Conservation (phyloP, 2,113 vertebrate genomes). For the Ptilorrhoa leucosticta region DNA sequence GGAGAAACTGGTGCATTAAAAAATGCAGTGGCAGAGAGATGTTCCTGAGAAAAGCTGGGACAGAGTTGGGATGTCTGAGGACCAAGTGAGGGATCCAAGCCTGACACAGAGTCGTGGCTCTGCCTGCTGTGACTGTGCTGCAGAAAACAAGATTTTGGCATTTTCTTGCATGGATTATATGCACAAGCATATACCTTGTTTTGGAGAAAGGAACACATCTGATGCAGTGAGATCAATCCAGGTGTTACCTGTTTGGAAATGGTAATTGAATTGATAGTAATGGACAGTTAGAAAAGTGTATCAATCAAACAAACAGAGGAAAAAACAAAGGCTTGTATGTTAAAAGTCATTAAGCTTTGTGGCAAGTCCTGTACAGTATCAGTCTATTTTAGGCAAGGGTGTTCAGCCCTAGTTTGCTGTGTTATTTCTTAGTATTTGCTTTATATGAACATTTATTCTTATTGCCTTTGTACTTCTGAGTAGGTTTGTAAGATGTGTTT, state of each 20-base stretch:
- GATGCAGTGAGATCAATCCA: not conserved
- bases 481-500: not conserved
- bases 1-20: not conserved
- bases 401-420: not conserved
- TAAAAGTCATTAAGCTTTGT: not conserved
- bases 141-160: not conserved
- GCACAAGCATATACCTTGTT: not conserved
- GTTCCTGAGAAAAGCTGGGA: not conserved
- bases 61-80: not conserved
- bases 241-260: not conserved
- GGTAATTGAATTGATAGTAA: not conserved
- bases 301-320: not conserved
- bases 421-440: not conserved
- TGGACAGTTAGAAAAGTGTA: not conserved
- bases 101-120: not conserved
- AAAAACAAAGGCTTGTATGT: not conserved
- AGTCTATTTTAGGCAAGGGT: not conserved
- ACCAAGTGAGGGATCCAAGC: not conserved
- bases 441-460: not conserved
- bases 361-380: not conserved
- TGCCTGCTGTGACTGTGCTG: not conserved
- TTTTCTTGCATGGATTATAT: not conserved
- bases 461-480: not conserved
- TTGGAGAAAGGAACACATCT: not conserved
- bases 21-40: not conserved